phyloP scores from a whole-genome alignment of 2,113 vertebrate species.

The Grallaria varia region DNA sequence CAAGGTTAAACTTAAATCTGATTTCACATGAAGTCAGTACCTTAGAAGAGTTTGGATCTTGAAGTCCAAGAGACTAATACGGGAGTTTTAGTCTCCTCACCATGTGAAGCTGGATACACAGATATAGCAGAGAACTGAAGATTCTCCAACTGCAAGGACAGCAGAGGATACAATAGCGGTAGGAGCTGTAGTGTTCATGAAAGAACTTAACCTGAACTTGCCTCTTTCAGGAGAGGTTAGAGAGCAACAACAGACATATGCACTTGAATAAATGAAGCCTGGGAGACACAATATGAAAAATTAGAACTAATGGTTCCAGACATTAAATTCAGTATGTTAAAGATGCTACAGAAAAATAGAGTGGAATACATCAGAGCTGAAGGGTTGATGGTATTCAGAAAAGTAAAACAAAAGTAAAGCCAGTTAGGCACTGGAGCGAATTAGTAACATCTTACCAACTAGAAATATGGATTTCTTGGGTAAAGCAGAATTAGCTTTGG shows the following conservation, averaged over 20 bases:
- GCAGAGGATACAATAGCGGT: neutral
- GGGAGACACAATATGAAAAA: neutral
- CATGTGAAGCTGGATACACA: neutral
- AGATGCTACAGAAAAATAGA: neutral
- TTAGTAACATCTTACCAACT: neutral
- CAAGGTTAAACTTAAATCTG: neutral
- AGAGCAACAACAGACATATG: neutral
- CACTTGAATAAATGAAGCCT: neutral
- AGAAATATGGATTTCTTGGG: neutral
- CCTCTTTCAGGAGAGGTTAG: neutral
- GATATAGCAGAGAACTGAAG: neutral
- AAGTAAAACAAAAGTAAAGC: neutral
- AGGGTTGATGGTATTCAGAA: neutral
- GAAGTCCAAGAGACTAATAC: neutral
- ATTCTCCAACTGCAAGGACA: neutral
- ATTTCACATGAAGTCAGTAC: neutral
- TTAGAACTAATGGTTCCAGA: neutral
- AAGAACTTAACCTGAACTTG: neutral
- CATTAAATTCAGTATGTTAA: neutral
- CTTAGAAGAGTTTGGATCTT: neutral
- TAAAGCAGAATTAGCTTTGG: neutral
- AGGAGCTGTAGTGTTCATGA: neutral
- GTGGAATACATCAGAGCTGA: neutral
- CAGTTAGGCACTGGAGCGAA: neutral
- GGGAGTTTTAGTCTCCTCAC: fast-evolving